phyloP scores from a whole-genome alignment of 2,113 vertebrate species.

The Dasyurus viverrinus region DNA sequence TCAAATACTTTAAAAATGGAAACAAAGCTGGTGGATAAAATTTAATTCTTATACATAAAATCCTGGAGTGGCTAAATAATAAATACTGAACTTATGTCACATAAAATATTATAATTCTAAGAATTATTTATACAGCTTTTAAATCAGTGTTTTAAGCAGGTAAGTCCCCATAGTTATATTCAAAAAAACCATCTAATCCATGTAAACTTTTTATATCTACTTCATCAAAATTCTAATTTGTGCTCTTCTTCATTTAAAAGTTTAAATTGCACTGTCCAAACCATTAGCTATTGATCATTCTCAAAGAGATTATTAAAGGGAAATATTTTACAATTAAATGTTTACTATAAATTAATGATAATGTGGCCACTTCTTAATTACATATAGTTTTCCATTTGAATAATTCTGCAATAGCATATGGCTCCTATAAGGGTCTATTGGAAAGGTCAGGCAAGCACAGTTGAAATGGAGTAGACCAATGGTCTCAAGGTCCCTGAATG shows the following conservation, averaged over 20 bases:
- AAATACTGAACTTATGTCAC: constrained; percentile 26
- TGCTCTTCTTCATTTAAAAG: constrained; percentile 25
- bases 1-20: constrained; percentile 31
- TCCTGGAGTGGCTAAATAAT: neutral
- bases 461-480: no score
- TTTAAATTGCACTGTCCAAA: neutral
- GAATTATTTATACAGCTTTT: neutral
- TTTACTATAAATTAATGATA: constrained; percentile 22
- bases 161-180: neutral
- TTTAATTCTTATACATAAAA: constrained; percentile 6
- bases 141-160: constrained; percentile 5
- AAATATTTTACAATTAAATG: constrained; percentile 22
- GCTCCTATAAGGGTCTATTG: no score
- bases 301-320: constrained; percentile 13
- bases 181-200: constrained; percentile 12
- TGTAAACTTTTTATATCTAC: neutral
- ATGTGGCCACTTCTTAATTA: neutral
- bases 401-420: constrained; percentile 6
- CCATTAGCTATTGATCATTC: constrained; percentile 36
- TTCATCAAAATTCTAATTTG: neutral
- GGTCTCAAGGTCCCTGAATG: no score
- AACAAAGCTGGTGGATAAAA: neutral
- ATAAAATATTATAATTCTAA: constrained; percentile 28
- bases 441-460: no score
- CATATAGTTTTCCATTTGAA: constrained; percentile 8